Percentiles rank a stretch among this genome's conserved stretches.
Evolutionary conservation across 2,113 vertebrate species (phyloP).

Genomic region (Procapra przewalskii): DNA sequence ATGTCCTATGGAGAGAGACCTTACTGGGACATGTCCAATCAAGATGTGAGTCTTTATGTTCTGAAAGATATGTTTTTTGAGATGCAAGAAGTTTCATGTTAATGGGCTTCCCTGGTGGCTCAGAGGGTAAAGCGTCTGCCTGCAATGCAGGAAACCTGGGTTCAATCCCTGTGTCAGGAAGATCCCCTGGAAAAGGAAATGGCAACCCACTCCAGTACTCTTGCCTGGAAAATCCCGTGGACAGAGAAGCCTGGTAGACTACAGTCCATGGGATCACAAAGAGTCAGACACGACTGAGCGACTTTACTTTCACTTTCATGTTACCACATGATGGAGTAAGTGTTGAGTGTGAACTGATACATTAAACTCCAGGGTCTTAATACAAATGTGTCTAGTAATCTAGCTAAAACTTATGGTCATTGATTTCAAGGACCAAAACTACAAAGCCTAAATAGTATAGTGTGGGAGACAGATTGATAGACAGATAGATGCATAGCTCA

Average conservation of each 20-base stretch:
- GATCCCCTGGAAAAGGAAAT: too few species aligned
- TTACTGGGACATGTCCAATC: slow-evolving; percentile 99
- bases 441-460: background rate
- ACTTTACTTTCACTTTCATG: background rate
- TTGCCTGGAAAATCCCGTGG: too few species aligned
- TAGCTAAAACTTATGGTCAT: background rate
- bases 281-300: too few species aligned
- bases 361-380: background rate
- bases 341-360: background rate
- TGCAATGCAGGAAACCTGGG: too few species aligned
- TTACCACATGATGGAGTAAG: background rate
- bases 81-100: background rate
- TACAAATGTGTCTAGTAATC: background rate
- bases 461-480: background rate
- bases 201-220: too few species aligned
- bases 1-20: slow-evolving; percentile 98
- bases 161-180: too few species aligned
- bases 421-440: background rate
- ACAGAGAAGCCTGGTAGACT: too few species aligned
- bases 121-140: too few species aligned
- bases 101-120: too few species aligned
- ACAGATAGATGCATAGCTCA: background rate
- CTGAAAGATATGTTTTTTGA: slow-evolving; percentile 13
- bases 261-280: too few species aligned
- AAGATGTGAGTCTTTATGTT: slow-evolving; percentile 88